These are phyloP conservation scores for Megalops atlanticus DNA, from an alignment of 2,113 vertebrate species.

Conservation along the genomic window DNA sequence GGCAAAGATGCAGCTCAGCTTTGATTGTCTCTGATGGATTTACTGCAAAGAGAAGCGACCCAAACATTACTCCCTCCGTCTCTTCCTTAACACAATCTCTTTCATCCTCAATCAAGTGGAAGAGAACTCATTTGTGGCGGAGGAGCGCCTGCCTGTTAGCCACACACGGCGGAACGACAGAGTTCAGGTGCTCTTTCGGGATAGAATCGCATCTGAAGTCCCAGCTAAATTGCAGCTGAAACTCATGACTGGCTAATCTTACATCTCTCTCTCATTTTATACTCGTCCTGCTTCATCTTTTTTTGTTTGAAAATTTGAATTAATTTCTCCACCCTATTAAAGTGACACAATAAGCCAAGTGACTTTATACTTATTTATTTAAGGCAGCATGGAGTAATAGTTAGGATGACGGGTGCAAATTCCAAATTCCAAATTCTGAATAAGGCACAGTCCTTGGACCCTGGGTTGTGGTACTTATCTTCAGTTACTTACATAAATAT, in stretches of 20 bases:
- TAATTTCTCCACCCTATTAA: neutral
- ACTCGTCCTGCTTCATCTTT: neutral
- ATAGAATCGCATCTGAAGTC: no score
- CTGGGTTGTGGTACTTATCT: neutral
- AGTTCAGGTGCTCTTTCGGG: neutral
- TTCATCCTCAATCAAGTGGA: slow-evolving; percentile 42
- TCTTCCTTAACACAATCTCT: slow-evolving; percentile 27
- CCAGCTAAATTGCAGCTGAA: no score
- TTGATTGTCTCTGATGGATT: slow-evolving; percentile 12
- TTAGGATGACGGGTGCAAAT: neutral
- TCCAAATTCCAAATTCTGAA: neutral
- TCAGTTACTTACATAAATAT: neutral
- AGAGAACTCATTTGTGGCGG: slow-evolving; percentile 41
- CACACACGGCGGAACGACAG: neutral
- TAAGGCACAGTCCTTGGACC: neutral
- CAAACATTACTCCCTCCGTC: slow-evolving; percentile 21
- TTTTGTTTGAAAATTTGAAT: neutral
- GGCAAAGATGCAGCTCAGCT: neutral
- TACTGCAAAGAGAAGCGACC: slow-evolving; percentile 12
- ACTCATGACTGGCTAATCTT: neutral
- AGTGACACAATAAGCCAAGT: neutral
- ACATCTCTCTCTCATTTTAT: neutral
- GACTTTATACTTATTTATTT: no score
- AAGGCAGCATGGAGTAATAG: neutral
- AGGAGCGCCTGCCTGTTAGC: slow-evolving; percentile 5